Base-by-base conservation (phyloP, 2,888 invertebrate genomes). In the Tolmerus cingulatus region DNA sequence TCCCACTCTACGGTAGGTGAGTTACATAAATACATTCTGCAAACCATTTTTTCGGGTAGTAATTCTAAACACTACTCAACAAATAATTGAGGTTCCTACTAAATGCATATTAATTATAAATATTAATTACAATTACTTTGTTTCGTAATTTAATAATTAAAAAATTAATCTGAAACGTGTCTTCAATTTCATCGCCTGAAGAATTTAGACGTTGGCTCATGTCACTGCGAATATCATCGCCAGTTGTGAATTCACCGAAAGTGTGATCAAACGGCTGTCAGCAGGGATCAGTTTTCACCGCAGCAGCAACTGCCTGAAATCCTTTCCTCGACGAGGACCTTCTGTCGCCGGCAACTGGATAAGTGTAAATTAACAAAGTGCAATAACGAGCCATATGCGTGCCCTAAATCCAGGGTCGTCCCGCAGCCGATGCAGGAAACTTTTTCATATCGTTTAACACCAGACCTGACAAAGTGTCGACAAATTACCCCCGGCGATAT, bases 381-480 rank as follows among this genome's bases (percentile, higher is more conserved):
- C 82, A 82, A 82, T 82, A 30, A 57, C 23, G 19, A 34, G 40
- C 82, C 82, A 82, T 82, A 82, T 82, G 82, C 30, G 82, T 14
- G 37, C 82, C 57, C 79, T 34, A 37, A 27, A 76, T 37, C 55
- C 46, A 82, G 14, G 57, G 12, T 40, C 34, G 16, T 19, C 5
- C n/a, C 37, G 37, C 57, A 55, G 7, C 5, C n/a, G 57, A n/a
- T 34, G 23, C 23, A 23, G 40, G 14, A 37, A 66, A 57, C 37
- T 86, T 77, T 86, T 77, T 86, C 51, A 78, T 86, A 77, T 86
- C 86, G 78, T 78, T 86, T 86, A 78, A 76, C 86, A 86, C 86
- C 86, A 86, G 34, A 55, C 77, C n/a, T 86, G 77, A 78, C 77
- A 86, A 86, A 86, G 86, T 86, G 86, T 86, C 86, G 86, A 86